These are phyloP conservation scores for Merops nubicus DNA, from an alignment of 2,113 vertebrate genomes.

Conservation along the genomic window DNA sequence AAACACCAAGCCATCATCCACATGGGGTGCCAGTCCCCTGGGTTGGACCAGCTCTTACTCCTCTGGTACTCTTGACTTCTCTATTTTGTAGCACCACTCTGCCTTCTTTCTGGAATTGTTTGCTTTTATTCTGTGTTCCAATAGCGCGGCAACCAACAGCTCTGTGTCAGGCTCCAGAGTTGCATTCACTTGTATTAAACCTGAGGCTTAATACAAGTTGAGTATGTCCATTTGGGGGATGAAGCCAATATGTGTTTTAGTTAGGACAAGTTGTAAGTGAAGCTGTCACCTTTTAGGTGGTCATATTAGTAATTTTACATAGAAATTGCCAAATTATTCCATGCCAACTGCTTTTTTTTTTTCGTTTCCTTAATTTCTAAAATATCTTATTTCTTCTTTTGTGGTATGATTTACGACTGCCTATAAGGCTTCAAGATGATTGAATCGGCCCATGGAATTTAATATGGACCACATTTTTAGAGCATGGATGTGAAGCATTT, in stretches of 20 bases:
- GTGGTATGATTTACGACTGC: not conserved
- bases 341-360: not conserved
- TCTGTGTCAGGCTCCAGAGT: not conserved
- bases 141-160: no score
- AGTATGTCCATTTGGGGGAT: not conserved
- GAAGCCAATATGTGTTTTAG: not conserved
- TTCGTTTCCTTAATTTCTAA: not conserved
- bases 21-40: constrained; percentile 91
- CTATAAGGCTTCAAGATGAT: not conserved
- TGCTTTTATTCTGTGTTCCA: not conserved
- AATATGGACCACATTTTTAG: not conserved
- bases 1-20: constrained; percentile 92
- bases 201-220: not conserved
- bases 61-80: constrained; percentile 77
- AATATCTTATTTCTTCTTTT: not conserved
- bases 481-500: not conserved
- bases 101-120: not conserved
- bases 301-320: not conserved
- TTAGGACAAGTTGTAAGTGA: not conserved
- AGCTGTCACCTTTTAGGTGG: not conserved
- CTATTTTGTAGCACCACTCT: no score
- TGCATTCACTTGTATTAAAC: no score
- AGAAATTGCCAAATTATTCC: not conserved
- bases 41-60: constrained; percentile 94
- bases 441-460: not conserved